Base-by-base conservation (phyloP, 2,888 invertebrate species). In the Dicyrtomina minuta region DNA sequence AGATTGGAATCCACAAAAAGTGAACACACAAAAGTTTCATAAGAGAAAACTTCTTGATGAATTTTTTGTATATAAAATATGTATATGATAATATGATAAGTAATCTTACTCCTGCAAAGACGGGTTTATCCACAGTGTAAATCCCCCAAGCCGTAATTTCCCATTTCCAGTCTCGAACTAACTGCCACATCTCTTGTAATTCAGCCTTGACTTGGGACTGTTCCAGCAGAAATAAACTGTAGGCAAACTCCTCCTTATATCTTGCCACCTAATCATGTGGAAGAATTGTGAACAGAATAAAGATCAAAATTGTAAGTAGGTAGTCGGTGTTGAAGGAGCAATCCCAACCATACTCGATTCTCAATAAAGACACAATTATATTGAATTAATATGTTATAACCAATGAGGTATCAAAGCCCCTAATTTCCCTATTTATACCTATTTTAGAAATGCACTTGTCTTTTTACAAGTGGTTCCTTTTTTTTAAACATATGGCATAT, bases 101-200 rank as follows among this genome's bases (percentile, higher is more conserved):
- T 41, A 55, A 22, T 41, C 62, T 67, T 41, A 71, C 68, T 27
- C 60, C 66, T 13, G 68, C 22, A 26, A 69, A 46, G 12, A 71
- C n/a, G 6, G 24, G 64, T 20, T 65, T 58, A 46, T 61, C 66
- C 2, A 69, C 24, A 12, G 26, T 41, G 24, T 68, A 71, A 24
- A 65, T 55, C 27, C 51, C 65, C 15, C 22, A 24, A 15, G 65
- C 71, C 20, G 68, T 51, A n/a, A 71, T 33, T 41, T 59, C 49
- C 68, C 65, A 71, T 6, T 69, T 51, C 60, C 65, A 65, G 49
- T n/a, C n/a, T 26, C 55, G 10, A 1, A 64, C 12, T 20, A 68
- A n/a, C 13, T 53, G n/a, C 22, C 41, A 33, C 17, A 70, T 44
- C 15, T 66, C 53, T 10, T 33, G 15, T 43, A 61, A 51, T 20